These are phyloP conservation scores for Euplagia quadripunctaria DNA, from an alignment of 2,888 invertebrate genomes.

Conservation along the genomic window DNA sequence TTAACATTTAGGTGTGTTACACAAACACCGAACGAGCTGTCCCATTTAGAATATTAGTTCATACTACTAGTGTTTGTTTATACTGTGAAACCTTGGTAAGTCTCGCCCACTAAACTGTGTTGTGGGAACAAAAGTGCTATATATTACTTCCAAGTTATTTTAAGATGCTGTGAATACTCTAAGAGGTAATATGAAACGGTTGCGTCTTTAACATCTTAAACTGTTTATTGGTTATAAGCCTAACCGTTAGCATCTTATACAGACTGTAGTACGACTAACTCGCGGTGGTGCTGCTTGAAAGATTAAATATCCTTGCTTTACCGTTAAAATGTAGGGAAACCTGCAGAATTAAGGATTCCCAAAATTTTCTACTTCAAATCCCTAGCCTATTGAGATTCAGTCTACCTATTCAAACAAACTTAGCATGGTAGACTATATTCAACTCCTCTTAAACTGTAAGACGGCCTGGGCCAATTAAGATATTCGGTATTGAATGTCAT, in stretches of 20 bases:
- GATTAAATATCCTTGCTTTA: neutral
- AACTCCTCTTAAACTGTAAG: too few relatives aligned
- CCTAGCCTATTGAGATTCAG: neutral
- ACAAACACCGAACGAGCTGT: constrained; percentile 8
- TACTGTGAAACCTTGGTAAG: constrained; percentile 20
- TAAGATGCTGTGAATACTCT: constrained; percentile 34
- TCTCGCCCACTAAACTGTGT: constrained; percentile 18
- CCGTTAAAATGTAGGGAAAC: neutral
- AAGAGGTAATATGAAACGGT: constrained; percentile 39
- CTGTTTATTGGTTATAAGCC: neutral
- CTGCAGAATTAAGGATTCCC: neutral
- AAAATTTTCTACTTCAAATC: too few relatives aligned
- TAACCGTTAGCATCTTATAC: neutral
- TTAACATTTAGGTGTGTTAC: constrained; percentile 6
- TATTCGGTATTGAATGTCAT: too few relatives aligned
- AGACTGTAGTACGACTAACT: neutral
- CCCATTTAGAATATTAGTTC: constrained; percentile 28
- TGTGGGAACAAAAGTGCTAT: constrained; percentile 22
- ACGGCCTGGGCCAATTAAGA: too few relatives aligned
- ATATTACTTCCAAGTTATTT: constrained; percentile 39
- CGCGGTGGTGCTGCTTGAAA: too few relatives aligned
- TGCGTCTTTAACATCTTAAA: neutral
- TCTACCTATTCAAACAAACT: neutral
- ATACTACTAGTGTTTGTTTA: constrained; percentile 26
- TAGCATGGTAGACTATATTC: neutral